A percentile compares a stretch with the other conserved stretches of the same genome.
Conservation (phyloP, 2,113 vertebrate species). For the Mixornis gularis region DNA sequence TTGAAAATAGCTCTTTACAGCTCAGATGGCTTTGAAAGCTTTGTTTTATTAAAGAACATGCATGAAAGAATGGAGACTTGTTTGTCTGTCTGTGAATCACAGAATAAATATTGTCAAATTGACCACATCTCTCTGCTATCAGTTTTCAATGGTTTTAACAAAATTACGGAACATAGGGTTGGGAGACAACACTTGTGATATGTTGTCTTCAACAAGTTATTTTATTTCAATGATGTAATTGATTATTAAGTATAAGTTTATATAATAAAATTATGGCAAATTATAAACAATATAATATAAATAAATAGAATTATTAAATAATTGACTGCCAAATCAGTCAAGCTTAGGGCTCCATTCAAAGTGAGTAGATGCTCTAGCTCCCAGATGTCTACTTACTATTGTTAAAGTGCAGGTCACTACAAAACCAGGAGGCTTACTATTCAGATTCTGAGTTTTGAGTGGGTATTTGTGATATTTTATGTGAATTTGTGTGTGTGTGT, state of each 20-base stretch:
- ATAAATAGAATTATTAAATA: neutral
- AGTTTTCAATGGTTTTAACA: neutral
- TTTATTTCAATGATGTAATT: neutral
- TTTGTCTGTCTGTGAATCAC: neutral
- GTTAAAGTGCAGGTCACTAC: neutral
- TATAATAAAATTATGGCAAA: neutral
- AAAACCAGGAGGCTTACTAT: neutral
- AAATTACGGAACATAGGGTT: neutral
- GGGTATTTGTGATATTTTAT: neutral
- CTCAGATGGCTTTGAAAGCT: neutral
- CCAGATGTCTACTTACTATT: neutral
- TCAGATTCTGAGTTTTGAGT: neutral
- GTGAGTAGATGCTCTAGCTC: neutral
- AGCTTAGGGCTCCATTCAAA: neutral
- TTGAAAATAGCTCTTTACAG: neutral
- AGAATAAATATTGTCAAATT: neutral
- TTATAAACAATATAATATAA: neutral
- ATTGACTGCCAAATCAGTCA: neutral
- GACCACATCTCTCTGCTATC: neutral
- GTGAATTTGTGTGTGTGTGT: neutral
- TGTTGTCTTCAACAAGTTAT: neutral
- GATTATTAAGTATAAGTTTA: neutral
- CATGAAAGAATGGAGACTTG: neutral
- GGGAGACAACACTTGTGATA: neutral
- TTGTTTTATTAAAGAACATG: neutral